Percentiles rank a stretch among this genome's conserved stretches.
Evolutionary conservation across 2,888 invertebrate species (phyloP).

Genomic region (Limnephilus marmoratus): DNA sequence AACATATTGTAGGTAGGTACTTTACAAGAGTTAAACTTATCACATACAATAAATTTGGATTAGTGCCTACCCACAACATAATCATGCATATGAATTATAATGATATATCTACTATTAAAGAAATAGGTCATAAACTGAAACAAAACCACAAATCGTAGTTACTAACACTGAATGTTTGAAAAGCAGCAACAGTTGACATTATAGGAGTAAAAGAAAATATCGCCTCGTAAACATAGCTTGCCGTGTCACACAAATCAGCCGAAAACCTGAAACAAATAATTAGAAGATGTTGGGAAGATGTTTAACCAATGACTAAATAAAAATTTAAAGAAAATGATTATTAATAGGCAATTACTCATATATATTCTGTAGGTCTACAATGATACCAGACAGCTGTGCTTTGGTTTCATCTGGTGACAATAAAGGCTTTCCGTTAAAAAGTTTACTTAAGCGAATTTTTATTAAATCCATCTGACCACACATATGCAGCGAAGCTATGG

Average conservation of each 20-base stretch:
- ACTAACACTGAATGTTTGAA: constrained; percentile 70
- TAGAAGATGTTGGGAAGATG: neutral
- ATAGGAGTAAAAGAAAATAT: constrained; percentile 69
- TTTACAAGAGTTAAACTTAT: neutral
- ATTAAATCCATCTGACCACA: constrained; percentile 72
- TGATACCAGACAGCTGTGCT: constrained; percentile 66
- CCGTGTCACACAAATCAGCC: constrained; percentile 68
- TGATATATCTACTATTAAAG: neutral
- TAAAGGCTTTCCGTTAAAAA: constrained; percentile 67
- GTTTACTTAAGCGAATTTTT: constrained; percentile 68
- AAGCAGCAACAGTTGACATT: constrained; percentile 58
- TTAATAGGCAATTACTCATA: constrained; percentile 67
- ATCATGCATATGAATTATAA: no score
- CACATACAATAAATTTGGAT: no score
- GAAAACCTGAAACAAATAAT: constrained; percentile 69
- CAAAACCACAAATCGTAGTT: neutral
- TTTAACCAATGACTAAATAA: neutral
- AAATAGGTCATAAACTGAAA: neutral
- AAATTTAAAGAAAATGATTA: neutral
- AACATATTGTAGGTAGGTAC: no score
- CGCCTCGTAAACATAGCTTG: constrained; percentile 70
- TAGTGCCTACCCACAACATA: neutral
- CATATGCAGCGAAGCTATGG: constrained; percentile 71
- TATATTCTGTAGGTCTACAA: constrained; percentile 70
- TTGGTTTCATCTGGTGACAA: neutral